These are phyloP conservation scores for Hylomyscus alleni DNA, from an alignment of 2,797 vertebrate species.

Conservation along the genomic window DNA sequence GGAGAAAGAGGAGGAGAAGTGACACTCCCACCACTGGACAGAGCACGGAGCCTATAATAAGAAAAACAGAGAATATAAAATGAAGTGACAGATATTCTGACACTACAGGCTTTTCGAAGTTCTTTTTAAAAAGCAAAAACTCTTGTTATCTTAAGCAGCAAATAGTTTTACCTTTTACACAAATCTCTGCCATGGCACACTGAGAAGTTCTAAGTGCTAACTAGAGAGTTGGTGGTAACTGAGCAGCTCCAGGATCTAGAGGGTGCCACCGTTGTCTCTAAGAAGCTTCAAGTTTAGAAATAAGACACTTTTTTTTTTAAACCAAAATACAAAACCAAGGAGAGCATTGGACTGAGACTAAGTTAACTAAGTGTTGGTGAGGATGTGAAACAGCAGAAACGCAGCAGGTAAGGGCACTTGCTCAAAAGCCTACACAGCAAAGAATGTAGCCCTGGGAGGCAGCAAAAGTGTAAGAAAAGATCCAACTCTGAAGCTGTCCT, in stretches of 20 bases:
- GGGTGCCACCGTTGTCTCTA: neutral
- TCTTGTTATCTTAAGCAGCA: conserved; percentile 8
- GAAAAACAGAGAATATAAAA: conserved; percentile 42
- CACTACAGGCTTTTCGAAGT: neutral
- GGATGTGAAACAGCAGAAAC: conserved; percentile 35
- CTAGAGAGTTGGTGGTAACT: neutral
- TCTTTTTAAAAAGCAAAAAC: conserved; percentile 34
- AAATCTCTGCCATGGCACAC: neutral
- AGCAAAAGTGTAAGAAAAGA: neutral
- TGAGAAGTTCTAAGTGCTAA: neutral
- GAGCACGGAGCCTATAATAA: conserved; percentile 95
- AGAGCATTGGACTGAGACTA: neutral
- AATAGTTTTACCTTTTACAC: conserved; percentile 48
- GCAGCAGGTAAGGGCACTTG: neutral
- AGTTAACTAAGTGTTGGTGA: neutral
- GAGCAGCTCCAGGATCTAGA: neutral
- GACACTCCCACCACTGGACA: conserved; percentile 95
- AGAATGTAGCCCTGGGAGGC: neutral
- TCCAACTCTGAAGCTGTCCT: neutral
- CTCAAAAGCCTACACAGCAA: neutral
- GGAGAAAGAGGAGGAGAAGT: conserved; percentile 98
- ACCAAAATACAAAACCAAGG: conserved; percentile 43
- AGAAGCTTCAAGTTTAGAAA: neutral
- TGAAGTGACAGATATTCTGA: conserved; percentile 24
- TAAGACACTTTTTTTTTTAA: neutral